phyloP scores from a whole-genome alignment of 1,140 invertebrate genomes.

The Drosophila sucinea region DNA sequence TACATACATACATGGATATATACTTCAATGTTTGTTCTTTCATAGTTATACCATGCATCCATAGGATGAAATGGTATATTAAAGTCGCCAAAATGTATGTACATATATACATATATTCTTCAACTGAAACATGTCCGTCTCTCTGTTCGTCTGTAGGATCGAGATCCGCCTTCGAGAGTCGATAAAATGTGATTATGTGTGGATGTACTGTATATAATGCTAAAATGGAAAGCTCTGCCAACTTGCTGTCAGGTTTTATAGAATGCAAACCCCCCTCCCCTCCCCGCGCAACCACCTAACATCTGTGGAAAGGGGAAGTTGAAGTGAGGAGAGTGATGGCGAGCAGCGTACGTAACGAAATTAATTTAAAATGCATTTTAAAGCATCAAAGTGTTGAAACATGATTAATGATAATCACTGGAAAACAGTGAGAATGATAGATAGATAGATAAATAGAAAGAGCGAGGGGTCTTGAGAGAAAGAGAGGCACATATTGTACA shows the following conservation, averaged over 20 bases:
- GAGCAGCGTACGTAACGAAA: slow-evolving; percentile 66
- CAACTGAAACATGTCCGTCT: no score
- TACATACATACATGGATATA: no score
- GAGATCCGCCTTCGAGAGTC: no score
- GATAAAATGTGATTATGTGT: no score
- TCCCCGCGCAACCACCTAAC: background rate
- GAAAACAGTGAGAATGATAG: background rate
- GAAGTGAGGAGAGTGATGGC: slow-evolving; percentile 6
- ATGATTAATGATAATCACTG: slow-evolving; percentile 75
- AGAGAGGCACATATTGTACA: slow-evolving; percentile 5
- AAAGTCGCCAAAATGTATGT: no score
- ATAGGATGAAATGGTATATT: no score
- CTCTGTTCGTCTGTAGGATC: no score
- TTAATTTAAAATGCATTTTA: slow-evolving; percentile 82
- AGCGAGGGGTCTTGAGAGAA: background rate
- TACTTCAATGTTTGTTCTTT: no score
- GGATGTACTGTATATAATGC: background rate
- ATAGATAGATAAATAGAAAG: background rate
- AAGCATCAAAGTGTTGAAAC: slow-evolving; percentile 81
- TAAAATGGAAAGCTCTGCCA: slow-evolving; percentile 46
- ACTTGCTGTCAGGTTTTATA: slow-evolving; percentile 20
- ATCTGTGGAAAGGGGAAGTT: background rate
- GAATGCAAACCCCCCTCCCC: slow-evolving; percentile 1
- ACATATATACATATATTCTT: no score
- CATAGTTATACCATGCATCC: no score